Conservation (phyloP, 2,888 invertebrate genomes). For the Campoplex nolae region DNA sequence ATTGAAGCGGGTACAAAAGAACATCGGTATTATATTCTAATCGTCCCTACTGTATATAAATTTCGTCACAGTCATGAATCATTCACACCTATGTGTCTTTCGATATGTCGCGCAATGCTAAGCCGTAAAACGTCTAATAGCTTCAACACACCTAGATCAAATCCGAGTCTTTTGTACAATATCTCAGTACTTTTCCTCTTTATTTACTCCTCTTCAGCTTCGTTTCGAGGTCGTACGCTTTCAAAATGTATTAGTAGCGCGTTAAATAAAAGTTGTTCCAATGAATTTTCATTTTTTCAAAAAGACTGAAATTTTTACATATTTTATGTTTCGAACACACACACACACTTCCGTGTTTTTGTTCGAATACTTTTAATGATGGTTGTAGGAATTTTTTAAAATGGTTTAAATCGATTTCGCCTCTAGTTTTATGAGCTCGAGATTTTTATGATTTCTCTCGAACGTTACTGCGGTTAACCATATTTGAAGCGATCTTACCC, state of each 20-base stretch:
- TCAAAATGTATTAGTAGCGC: constrained; percentile 19
- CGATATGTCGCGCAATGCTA: constrained; percentile 42
- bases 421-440: no score
- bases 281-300: constrained; percentile 15
- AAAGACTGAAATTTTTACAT: not conserved
- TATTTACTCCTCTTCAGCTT: constrained; percentile 27
- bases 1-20: constrained; percentile 35
- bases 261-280: constrained; percentile 17
- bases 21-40: constrained; percentile 62
- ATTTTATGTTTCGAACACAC: no score
- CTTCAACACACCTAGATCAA: constrained; percentile 47
- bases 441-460: not conserved
- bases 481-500: not conserved
- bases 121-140: constrained; percentile 51
- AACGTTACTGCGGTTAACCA: not conserved
- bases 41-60: constrained; percentile 33
- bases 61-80: constrained; percentile 68
- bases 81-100: constrained; percentile 64
- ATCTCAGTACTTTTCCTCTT: not conserved
- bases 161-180: not conserved
- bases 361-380: no score
- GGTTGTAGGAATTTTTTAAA: no score
- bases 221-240: constrained; percentile 43
- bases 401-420: no score
- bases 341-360: no score